phyloP scores from a whole-genome alignment of 2,113 vertebrate genomes.

The Neofelis nebulosa region DNA sequence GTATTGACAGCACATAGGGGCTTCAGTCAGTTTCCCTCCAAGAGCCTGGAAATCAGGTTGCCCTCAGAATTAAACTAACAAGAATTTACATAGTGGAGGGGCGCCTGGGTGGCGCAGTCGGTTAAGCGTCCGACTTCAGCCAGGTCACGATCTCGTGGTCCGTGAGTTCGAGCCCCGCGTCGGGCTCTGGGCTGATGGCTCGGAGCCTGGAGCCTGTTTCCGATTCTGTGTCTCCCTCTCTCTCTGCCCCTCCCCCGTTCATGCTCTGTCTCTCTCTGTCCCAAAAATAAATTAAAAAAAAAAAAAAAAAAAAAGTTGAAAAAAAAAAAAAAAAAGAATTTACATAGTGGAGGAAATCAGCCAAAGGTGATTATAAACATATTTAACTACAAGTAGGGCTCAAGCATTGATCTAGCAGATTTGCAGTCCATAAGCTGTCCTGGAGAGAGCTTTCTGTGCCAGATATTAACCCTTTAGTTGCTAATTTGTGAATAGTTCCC shows the following conservation, averaged over 20 bases:
- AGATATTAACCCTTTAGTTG: neutral
- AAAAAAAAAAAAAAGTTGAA: too few relatives aligned
- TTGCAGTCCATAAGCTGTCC: neutral
- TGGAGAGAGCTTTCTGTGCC: neutral
- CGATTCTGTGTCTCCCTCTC: too few relatives aligned
- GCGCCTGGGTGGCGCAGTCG: too few relatives aligned
- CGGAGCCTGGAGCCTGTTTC: too few relatives aligned
- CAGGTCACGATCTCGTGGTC: too few relatives aligned
- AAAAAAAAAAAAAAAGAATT: too few relatives aligned
- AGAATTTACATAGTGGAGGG: neutral
- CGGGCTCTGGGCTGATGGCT: too few relatives aligned
- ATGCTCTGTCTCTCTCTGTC: too few relatives aligned
- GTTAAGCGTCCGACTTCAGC: too few relatives aligned
- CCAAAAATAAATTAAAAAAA: too few relatives aligned
- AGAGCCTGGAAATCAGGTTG: conserved; percentile 24
- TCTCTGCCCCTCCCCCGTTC: too few relatives aligned
- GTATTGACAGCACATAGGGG: neutral
- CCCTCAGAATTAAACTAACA: conserved; percentile 40
- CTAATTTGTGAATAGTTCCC: neutral
- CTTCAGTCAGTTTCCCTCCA: neutral
- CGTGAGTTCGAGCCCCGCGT: too few relatives aligned
- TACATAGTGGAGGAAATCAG: neutral
- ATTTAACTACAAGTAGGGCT: neutral
- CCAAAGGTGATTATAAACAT: neutral
- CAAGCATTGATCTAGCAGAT: neutral